phyloP scores from a whole-genome alignment of 2,797 vertebrate species.

The Uromys caudimaculatus region DNA sequence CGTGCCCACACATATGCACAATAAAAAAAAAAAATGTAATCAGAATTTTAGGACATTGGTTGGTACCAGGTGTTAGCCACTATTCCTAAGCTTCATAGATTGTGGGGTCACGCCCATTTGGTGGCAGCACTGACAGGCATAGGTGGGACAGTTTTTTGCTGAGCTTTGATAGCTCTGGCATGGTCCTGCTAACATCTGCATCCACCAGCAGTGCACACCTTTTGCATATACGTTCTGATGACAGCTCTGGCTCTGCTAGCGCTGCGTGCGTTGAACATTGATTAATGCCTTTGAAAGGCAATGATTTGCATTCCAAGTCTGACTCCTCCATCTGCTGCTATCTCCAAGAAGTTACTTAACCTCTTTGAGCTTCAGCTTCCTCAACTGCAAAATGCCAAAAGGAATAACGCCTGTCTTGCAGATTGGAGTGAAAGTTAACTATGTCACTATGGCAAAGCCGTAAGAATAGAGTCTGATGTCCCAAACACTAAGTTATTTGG shows the following conservation, averaged over 20 bases:
- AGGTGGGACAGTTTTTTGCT: fast-evolving
- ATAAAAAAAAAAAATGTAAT: neutral
- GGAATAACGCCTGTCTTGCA: neutral
- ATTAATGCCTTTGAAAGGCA: slow-evolving; percentile 37
- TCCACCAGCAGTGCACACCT: neutral
- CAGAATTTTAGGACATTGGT: neutral
- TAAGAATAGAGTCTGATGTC: neutral
- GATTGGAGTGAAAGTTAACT: neutral
- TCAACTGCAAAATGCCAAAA: neutral
- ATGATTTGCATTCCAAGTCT: neutral
- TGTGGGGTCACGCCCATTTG: fast-evolving
- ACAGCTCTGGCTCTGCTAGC: slow-evolving; percentile 20
- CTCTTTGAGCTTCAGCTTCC: neutral
- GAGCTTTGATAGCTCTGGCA: neutral
- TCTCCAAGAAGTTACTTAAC: neutral
- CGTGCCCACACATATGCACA: neutral
- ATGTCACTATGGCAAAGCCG: neutral
- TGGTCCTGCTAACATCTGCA: neutral
- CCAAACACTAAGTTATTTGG: neutral
- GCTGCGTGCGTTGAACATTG: slow-evolving; percentile 2
- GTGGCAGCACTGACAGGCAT: neutral
- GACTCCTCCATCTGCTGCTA: neutral
- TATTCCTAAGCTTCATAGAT: neutral
- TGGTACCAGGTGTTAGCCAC: neutral
- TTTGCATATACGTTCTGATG: neutral